Base-by-base conservation (phyloP, 2,113 vertebrate genomes). In the Cochlearius cochlearius region DNA sequence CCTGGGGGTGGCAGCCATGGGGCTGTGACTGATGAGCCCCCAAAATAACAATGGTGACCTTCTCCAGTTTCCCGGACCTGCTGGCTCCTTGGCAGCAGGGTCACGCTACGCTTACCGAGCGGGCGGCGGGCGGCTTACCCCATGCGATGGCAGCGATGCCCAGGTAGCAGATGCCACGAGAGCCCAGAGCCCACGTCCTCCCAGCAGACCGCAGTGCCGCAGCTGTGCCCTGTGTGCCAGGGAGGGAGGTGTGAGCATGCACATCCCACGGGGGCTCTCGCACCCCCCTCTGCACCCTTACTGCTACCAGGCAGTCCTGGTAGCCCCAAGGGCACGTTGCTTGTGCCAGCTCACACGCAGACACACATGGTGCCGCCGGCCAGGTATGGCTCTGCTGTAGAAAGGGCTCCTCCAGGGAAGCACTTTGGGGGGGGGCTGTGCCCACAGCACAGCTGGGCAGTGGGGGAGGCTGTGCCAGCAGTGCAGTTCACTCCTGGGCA, bases 101-200 rank as follows among this genome's bases (percentile, higher is more conserved):
- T 83, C 25, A 36, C 0, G 3, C 38, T 27, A 12, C 5, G 15
- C 58, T 64, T 47, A n/a, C 30, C 10, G 2, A 58, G 19, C 0
- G 0, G 20, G 27, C 4, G 9, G 50, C 5, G 1, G 30, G 38
- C 6, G 12, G 34, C 96, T 97, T 97, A 97, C 96, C 94, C 93
- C 96, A 97, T 10, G 73, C 3, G 11, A 96, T 74, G 73, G 76
- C 93, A 81, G 91, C 21, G 1, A 97, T 96, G 86, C 86, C 60
- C 80, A 97, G 89, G 80, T 30, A 96, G 66, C 67, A 74, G 84
- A 73, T 71, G 52, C 83, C 84, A 39, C 2, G 21, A 43, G 68
- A 85, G 26, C 49, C 39, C 32, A 52, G 94, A 77, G 55, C 52
- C 86, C 36, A 0, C 1, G 10, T 95, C 56, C 56, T 90, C 17